Conservation (phyloP, 2,888 invertebrate genomes). For the Folsomia candida region DNA sequence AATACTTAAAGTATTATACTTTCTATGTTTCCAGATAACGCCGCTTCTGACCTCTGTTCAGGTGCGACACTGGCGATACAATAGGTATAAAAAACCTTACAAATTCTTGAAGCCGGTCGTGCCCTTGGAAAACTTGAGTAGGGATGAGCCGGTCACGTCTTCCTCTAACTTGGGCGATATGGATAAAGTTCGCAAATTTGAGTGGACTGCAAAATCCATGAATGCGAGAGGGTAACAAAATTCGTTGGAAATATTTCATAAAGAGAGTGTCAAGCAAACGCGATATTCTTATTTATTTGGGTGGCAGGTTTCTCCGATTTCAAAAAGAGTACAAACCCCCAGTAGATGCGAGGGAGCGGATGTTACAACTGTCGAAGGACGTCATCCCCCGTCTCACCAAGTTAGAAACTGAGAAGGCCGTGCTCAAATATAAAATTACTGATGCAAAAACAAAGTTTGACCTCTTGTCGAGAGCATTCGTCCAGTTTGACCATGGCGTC, state of each 20-base stretch:
- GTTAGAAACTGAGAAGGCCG: constrained; percentile 32
- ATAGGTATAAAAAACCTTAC: not conserved
- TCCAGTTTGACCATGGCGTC: constrained; percentile 71
- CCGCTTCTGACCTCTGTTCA: not conserved
- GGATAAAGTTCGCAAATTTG: constrained; percentile 33
- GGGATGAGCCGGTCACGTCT: constrained; percentile 30
- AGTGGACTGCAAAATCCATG: constrained; percentile 36
- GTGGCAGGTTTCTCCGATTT: constrained; percentile 73
- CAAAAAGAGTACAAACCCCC: constrained; percentile 74
- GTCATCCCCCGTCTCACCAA: constrained; percentile 49
- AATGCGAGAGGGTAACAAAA: constrained; percentile 43
- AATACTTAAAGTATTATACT: not conserved
- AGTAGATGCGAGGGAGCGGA: constrained; percentile 61
- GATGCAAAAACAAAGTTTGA: constrained; percentile 63
- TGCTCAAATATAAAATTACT: constrained; percentile 48
- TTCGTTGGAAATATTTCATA: not conserved
- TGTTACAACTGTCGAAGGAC: constrained; percentile 63
- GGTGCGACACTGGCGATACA: not conserved
- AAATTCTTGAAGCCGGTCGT: not conserved
- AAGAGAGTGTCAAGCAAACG: too few species aligned
- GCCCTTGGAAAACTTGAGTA: not conserved
- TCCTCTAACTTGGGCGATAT: constrained; percentile 29
- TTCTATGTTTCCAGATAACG: not conserved
- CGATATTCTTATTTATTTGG: not conserved
- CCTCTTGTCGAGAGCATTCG: constrained; percentile 67